Evolutionary conservation across 2,888 invertebrate genomes (phyloP).

Genomic region (Diloba caeruleocephala): DNA sequence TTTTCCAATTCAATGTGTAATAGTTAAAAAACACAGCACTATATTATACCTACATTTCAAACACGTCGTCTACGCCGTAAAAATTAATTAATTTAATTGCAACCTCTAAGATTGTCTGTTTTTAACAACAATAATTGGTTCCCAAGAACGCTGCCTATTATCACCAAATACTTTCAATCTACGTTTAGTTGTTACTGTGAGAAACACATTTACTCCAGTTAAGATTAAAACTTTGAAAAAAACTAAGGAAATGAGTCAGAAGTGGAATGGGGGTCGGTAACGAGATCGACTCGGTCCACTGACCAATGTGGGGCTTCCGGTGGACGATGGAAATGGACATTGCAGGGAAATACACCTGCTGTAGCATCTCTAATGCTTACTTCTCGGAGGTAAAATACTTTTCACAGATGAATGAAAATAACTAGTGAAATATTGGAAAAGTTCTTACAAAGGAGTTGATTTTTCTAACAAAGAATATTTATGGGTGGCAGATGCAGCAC

Average conservation of each 20-base stretch:
- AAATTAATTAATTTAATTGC: constrained; percentile 53
- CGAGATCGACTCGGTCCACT: constrained; percentile 78
- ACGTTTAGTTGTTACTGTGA: constrained; percentile 64
- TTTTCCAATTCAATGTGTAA: constrained; percentile 7
- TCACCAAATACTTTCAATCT: constrained; percentile 54
- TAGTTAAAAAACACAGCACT: constrained; percentile 8
- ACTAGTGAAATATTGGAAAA: too few relatives aligned
- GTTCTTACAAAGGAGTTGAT: too few relatives aligned
- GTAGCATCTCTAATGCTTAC: constrained; percentile 34
- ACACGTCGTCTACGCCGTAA: constrained; percentile 39
- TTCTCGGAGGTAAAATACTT: constrained; percentile 15
- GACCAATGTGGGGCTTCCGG: constrained; percentile 78
- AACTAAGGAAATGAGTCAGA: constrained; percentile 83
- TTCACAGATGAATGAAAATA: constrained; percentile 2
- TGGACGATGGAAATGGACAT: constrained; percentile 60
- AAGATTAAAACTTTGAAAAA: constrained; percentile 69
- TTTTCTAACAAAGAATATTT: too few relatives aligned
- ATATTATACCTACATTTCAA: constrained; percentile 14
- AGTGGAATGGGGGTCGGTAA: constrained; percentile 72
- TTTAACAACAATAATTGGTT: constrained; percentile 52
- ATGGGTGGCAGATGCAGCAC: too few relatives aligned
- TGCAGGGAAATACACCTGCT: constrained; percentile 64
- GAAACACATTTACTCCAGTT: constrained; percentile 70
- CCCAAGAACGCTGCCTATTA: constrained; percentile 57
- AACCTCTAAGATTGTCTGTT: constrained; percentile 36